Evolutionary conservation across 1,140 invertebrate genomes (phyloP), one percentile per base, ranked within the genome.

Genomic region (Apis florea): DNA sequence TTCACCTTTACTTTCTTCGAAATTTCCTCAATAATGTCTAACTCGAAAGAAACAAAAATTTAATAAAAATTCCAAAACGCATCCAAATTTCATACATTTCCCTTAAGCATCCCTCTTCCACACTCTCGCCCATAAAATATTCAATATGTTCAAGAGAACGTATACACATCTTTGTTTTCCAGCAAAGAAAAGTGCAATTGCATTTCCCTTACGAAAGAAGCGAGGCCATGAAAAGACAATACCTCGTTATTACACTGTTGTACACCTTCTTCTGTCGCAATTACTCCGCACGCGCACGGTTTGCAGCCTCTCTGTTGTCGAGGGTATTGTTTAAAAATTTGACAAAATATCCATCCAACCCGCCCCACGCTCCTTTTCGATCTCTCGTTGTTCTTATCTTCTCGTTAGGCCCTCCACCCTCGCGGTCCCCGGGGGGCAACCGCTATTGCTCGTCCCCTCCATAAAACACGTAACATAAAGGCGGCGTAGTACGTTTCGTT

Each of bases 311-410:
- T 61, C 21, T 58, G 11, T 53, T 49, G n/a, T 11, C 31, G 15
- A 15, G 15, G 54, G 9, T 21, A 79, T 63, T 40, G 71, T 63
- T n/a, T 61, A 61, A 79, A 79, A 71, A 71, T 79, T 68, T 26
- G 40, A 53, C 64, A 31, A 63, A 79, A 79, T 40, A 49, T 71
- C 54, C 2, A 49, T 63, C 40, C 8, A 31, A 4, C 31, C 21
- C n/a, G 24, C 15, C 26, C 17, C 9, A 17, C 26, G 64, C 69
- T 56, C 24, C 56, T 61, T 73, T 73, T 54, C 78, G 26, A 56
- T 79, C 59, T 40, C 47, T 53, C 17, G 17, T 15, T 53, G 19
- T 61, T 24, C 54, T 80, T 66, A 74, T 64, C 71, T 74, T 21
- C 53, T 49, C 53, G 54, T 67, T 66, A 75, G 53, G 10, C 49